Conservation (phyloP, 2,797 vertebrate genomes). For the Adrianichthys oophorus region DNA sequence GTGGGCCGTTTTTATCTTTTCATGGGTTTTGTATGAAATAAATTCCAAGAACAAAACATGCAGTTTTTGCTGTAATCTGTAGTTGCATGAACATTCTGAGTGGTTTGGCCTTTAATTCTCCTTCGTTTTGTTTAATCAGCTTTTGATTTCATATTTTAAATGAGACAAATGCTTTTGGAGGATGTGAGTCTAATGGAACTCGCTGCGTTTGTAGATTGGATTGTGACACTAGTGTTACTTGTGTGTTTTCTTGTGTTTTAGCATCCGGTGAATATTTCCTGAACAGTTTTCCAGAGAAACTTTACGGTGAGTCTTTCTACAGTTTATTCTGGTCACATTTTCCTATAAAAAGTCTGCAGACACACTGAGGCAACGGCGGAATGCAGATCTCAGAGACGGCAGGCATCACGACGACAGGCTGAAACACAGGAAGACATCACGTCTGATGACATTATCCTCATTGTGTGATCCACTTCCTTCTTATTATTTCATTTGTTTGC, state of each 20-base stretch:
- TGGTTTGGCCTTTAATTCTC: too few species aligned
- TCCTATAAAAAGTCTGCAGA: too few species aligned
- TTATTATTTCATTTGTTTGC: conserved; percentile 17
- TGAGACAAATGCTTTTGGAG: conserved; percentile 38
- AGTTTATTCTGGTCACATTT: not conserved
- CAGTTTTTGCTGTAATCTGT: too few species aligned
- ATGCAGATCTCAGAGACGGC: too few species aligned
- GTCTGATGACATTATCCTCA: not conserved
- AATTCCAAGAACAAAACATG: too few species aligned
- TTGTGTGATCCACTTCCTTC: conserved; percentile 13
- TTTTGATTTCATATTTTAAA: too few species aligned
- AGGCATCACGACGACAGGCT: too few species aligned
- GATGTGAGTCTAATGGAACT: conserved; percentile 49
- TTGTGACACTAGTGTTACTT: conserved; percentile 7
- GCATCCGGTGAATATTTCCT: conserved; percentile 57
- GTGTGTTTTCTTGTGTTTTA: conserved; percentile 34
- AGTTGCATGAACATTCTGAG: too few species aligned
- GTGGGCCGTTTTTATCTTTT: not conserved
- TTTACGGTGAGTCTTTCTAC: conserved; percentile 67
- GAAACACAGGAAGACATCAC: not conserved
- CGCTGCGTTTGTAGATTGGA: not conserved
- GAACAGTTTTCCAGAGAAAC: conserved; percentile 69
- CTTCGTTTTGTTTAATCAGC: too few species aligned
- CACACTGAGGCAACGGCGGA: too few species aligned
- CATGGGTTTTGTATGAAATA: conserved; percentile 10